Evolutionary conservation across 2,113 vertebrate genomes (phyloP).

Genomic region (Callipepla californica): DNA sequence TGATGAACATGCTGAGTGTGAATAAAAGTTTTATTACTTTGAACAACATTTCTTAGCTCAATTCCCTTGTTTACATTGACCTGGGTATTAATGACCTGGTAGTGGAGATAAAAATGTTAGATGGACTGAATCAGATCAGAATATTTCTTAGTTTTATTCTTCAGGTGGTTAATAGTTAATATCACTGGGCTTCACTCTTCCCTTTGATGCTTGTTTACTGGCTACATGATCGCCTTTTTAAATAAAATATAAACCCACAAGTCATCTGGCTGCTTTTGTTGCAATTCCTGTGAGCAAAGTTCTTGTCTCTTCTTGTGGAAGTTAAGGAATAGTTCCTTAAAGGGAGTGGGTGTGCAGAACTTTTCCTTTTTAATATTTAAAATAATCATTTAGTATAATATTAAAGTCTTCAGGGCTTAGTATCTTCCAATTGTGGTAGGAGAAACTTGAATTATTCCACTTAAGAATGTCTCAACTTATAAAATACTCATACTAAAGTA

Average conservation of each 20-base stretch:
- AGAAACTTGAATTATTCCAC: neutral
- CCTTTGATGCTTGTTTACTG: neutral
- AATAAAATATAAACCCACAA: neutral
- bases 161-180: slow-evolving; percentile 1
- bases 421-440: neutral
- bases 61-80: slow-evolving; percentile 35
- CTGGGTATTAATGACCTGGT: slow-evolving; percentile 34
- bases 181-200: neutral
- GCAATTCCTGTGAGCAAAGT: neutral
- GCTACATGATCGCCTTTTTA: neutral
- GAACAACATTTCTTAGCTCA: slow-evolving; percentile 4
- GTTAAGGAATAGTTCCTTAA: neutral
- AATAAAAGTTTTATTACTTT: slow-evolving; percentile 52
- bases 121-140: neutral
- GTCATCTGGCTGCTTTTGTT: neutral
- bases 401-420: neutral
- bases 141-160: neutral
- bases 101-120: slow-evolving; percentile 46
- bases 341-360: neutral
- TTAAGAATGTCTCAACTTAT: neutral
- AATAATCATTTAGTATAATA: neutral
- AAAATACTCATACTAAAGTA: neutral
- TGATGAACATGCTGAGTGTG: slow-evolving; percentile 27
- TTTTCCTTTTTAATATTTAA: neutral
- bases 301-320: neutral